These are phyloP conservation scores for Nannobrachium achirus DNA, from an alignment of 2,113 vertebrate species.

Conservation along the genomic window DNA sequence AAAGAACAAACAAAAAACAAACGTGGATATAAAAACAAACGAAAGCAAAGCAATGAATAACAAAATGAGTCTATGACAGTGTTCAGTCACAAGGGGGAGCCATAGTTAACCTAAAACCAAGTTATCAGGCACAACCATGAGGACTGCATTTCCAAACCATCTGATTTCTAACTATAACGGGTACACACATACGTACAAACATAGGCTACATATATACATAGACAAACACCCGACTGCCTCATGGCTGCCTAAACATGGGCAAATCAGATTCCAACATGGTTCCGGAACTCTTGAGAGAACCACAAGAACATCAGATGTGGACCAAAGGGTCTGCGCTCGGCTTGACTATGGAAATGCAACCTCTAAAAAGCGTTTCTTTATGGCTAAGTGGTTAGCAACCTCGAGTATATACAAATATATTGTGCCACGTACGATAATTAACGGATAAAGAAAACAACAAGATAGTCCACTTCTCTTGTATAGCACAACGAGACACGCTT, in stretches of 20 bases:
- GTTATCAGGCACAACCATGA: background rate
- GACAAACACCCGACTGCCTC: slow-evolving; percentile 56
- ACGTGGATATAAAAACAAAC: slow-evolving; percentile 8
- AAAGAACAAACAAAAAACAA: slow-evolving; percentile 4
- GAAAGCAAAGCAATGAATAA: slow-evolving; percentile 60
- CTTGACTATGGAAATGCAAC: slow-evolving; percentile 72
- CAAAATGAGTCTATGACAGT: slow-evolving; percentile 46
- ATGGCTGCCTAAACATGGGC: slow-evolving; percentile 51
- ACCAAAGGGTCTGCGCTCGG: slow-evolving; percentile 58
- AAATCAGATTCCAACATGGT: slow-evolving; percentile 54
- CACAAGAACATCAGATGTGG: slow-evolving; percentile 86
- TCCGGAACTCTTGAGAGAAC: slow-evolving; percentile 79
- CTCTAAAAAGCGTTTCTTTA: slow-evolving; percentile 62
- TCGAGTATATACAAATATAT: slow-evolving; percentile 85
- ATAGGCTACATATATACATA: slow-evolving; percentile 76
- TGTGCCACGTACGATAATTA: slow-evolving; percentile 80
- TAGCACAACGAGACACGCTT: slow-evolving; percentile 72
- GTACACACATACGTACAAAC: slow-evolving; percentile 55
- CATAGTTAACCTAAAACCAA: background rate
- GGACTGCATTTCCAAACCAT: slow-evolving; percentile 57
- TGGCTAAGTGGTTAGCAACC: slow-evolving; percentile 72
- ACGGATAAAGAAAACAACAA: slow-evolving; percentile 50
- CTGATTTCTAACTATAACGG: slow-evolving; percentile 71
- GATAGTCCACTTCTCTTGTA: slow-evolving; percentile 67
- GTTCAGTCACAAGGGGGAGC: background rate